Evolutionary conservation across 2,797 vertebrate genomes (phyloP).

Genomic region (Hydrolagus colliei): DNA sequence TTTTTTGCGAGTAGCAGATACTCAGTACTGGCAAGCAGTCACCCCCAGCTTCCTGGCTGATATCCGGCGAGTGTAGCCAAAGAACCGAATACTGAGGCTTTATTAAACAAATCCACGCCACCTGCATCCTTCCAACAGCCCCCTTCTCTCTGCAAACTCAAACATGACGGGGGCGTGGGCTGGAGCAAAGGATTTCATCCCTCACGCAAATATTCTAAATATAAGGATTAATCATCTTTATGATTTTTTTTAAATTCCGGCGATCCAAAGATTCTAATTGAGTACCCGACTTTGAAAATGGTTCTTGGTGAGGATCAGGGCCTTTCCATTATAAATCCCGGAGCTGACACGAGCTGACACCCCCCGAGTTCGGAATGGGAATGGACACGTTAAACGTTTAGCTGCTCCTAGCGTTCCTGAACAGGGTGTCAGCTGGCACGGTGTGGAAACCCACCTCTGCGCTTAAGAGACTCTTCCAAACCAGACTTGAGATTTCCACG

Average conservation of each 20-base stretch:
- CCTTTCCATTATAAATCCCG: no score
- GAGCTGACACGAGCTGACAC: no score
- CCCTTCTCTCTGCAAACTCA: not conserved
- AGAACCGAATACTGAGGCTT: not conserved
- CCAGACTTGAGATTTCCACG: no score
- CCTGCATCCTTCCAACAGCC: not conserved
- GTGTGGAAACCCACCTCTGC: no score
- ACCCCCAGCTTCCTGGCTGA: not conserved
- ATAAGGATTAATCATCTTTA: no score
- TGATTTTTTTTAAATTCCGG: no score
- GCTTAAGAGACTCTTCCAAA: no score
- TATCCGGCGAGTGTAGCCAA: not conserved
- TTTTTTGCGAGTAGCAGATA: slow-evolving; percentile 4
- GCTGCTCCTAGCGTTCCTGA: no score
- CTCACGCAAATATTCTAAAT: not conserved
- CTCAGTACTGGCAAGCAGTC: not conserved
- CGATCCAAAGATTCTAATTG: not conserved
- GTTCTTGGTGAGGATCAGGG: no score
- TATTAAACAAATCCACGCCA: not conserved
- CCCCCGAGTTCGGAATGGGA: no score
- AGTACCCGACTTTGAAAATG: not conserved
- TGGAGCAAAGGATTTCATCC: not conserved
- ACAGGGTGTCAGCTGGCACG: no score
- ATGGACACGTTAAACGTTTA: no score
- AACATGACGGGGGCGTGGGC: not conserved